These are phyloP conservation scores for Drosophila gaucha DNA, from an alignment of 2,888 invertebrate genomes.

Conservation along the genomic window DNA sequence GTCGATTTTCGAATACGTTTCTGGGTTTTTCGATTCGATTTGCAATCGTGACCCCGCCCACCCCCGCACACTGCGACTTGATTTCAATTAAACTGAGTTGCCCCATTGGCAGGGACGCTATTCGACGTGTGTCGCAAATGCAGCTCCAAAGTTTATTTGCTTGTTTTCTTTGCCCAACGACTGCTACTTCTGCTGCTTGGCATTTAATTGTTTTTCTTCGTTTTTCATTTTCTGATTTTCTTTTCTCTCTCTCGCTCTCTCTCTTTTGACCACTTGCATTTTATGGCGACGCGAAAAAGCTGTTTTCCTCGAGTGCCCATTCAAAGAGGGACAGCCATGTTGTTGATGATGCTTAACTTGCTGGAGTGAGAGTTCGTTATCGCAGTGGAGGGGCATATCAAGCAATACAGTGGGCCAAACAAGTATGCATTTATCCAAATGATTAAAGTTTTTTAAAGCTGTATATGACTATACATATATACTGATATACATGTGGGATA, in stretches of 20 bases:
- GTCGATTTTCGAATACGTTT: conserved; percentile 80
- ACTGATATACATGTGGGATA: no score
- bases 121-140: conserved; percentile 78
- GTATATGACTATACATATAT: no score
- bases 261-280: conserved; percentile 72
- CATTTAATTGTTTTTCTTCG: conserved; percentile 68
- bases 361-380: conserved; percentile 35
- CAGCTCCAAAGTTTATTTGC: conserved; percentile 73
- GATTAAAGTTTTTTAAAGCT: background rate
- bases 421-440: background rate
- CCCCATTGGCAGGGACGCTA: conserved; percentile 68
- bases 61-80: conserved; percentile 43
- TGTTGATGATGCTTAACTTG: conserved; percentile 75
- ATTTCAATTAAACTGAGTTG: conserved; percentile 80
- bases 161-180: conserved; percentile 66
- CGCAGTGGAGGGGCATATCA: background rate
- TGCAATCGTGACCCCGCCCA: conserved; percentile 61
- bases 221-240: conserved; percentile 50
- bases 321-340: conserved; percentile 61
- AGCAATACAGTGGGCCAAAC: conserved; percentile 39
- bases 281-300: conserved; percentile 79
- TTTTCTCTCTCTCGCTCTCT: conserved; percentile 20
- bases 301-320: conserved; percentile 64
- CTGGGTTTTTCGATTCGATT: conserved; percentile 72
- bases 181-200: conserved; percentile 45